phyloP scores from a whole-genome alignment of 1,140 invertebrate genomes.

The Rhopalosiphum padi region DNA sequence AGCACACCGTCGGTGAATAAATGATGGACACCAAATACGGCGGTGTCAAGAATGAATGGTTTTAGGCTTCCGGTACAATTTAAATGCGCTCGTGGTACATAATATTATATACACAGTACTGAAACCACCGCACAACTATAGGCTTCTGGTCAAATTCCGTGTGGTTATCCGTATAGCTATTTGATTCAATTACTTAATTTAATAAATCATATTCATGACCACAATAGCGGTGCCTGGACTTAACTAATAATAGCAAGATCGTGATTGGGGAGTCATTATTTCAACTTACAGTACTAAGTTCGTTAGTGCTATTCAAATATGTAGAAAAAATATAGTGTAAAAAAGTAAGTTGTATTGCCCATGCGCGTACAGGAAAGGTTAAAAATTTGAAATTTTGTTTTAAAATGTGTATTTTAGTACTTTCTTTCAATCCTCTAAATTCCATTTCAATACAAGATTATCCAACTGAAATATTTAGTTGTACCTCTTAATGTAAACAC shows the following conservation, averaged over 20 bases:
- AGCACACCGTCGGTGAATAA: slow-evolving; percentile 33
- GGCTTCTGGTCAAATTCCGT: not conserved
- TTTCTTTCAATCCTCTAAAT: too few relatives aligned
- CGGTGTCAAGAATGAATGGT: slow-evolving; percentile 33
- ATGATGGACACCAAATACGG: slow-evolving; percentile 20
- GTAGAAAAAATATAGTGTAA: too few relatives aligned
- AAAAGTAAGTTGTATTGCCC: too few relatives aligned
- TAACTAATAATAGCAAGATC: not conserved
- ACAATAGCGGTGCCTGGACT: not conserved
- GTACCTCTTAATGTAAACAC: too few relatives aligned
- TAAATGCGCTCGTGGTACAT: not conserved
- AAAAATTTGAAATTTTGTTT: too few relatives aligned
- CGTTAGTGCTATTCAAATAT: too few relatives aligned
- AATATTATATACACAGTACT: not conserved
- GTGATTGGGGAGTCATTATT: not conserved
- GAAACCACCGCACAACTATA: not conserved
- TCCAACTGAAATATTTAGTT: too few relatives aligned
- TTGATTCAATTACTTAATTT: not conserved
- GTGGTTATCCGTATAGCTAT: not conserved
- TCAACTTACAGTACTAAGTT: not conserved
- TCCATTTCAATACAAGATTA: too few relatives aligned
- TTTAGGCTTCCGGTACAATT: not conserved
- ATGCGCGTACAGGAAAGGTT: too few relatives aligned
- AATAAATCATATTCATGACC: not conserved
- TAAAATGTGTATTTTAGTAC: too few relatives aligned